A percentile compares a stretch with the other conserved stretches of the same genome.
phyloP scores from a whole-genome alignment of 2,888 invertebrate genomes.

The Melanophora roralis region DNA sequence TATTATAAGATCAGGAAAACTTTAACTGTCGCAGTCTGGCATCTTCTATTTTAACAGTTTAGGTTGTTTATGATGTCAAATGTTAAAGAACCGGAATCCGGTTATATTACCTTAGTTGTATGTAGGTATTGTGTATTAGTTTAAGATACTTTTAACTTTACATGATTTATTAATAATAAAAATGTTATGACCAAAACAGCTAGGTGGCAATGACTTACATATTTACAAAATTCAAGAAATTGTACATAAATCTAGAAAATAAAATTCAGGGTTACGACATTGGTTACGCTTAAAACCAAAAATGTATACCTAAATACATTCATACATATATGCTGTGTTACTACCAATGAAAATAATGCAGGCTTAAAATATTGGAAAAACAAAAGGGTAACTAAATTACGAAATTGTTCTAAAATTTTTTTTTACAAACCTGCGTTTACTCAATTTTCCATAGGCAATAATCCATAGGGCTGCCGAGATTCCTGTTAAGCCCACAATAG shows the following conservation, averaged over 20 bases:
- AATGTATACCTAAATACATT: too few relatives aligned
- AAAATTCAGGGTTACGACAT: conserved; percentile 14
- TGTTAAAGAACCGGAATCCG: conserved; percentile 50
- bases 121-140: too few relatives aligned
- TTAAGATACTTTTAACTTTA: too few relatives aligned
- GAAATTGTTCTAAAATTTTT: too few relatives aligned
- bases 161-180: too few relatives aligned
- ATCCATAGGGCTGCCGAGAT: conserved; percentile 81
- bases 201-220: conserved; percentile 15
- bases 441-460: conserved; percentile 78
- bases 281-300: neutral
- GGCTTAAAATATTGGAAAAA: neutral
- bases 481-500: conserved; percentile 82
- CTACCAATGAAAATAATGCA: too few relatives aligned
- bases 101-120: neutral
- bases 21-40: neutral
- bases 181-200: neutral
- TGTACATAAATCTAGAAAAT: too few relatives aligned
- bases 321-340: too few relatives aligned
- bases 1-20: too few relatives aligned
- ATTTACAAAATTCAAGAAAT: too few relatives aligned
- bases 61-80: neutral
- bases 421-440: conserved; percentile 77
- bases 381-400: too few relatives aligned
- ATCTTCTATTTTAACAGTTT: neutral